Evolutionary conservation across 2,888 invertebrate species (phyloP).

Genomic region (Thymelicus sylvestris): DNA sequence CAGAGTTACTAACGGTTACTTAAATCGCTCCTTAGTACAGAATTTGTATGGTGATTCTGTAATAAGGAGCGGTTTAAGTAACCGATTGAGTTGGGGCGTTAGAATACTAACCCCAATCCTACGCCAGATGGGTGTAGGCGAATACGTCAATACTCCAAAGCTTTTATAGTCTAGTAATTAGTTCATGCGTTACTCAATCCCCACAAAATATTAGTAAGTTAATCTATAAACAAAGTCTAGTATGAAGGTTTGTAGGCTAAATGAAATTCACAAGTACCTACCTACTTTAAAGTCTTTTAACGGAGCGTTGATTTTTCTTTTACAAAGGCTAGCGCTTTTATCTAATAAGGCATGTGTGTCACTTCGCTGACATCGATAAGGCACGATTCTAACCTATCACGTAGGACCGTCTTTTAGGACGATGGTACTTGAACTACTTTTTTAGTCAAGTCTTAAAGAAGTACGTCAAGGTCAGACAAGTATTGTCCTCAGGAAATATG

Average conservation of each 20-base stretch:
- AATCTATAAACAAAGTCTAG: background rate
- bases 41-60: too few species aligned
- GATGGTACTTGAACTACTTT: slow-evolving; percentile 16
- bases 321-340: slow-evolving; percentile 12
- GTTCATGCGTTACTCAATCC: too few species aligned
- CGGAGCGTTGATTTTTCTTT: background rate
- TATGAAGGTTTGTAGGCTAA: slow-evolving; percentile 1
- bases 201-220: too few species aligned
- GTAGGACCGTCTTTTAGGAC: slow-evolving; percentile 15
- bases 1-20: too few species aligned
- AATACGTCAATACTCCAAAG: too few species aligned
- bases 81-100: too few species aligned
- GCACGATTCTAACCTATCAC: slow-evolving; percentile 12
- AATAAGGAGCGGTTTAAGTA: too few species aligned
- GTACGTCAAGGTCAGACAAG: slow-evolving; percentile 9
- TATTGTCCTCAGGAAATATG: too few species aligned
- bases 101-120: too few species aligned
- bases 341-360: slow-evolving; percentile 24
- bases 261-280: background rate
- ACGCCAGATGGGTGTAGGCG: too few species aligned
- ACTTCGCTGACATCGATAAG: slow-evolving; percentile 21
- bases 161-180: too few species aligned
- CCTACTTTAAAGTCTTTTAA: background rate
- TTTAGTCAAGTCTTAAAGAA: background rate
- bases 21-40: too few species aligned